phyloP scores from a whole-genome alignment of 2,888 invertebrate genomes.

The Atherix ibis region DNA sequence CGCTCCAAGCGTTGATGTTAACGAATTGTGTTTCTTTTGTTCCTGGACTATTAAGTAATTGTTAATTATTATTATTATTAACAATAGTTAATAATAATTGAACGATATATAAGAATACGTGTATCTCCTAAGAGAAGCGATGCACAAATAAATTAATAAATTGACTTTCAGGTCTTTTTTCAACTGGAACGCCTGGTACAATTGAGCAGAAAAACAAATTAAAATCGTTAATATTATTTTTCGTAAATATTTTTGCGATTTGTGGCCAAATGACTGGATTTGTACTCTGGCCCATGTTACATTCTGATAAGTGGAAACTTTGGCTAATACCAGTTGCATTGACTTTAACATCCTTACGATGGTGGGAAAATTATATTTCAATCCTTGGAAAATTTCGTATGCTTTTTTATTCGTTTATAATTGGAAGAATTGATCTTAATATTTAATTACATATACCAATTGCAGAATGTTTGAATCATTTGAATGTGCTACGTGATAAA shows the following conservation, averaged over 20 bases:
- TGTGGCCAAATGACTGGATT: conserved; percentile 49
- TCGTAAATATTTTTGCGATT: conserved; percentile 35
- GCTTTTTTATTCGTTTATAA: too few relatives aligned
- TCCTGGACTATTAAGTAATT: conserved; percentile 57
- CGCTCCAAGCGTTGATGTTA: conserved; percentile 66
- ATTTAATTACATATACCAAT: conserved; percentile 20
- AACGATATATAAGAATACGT: background rate
- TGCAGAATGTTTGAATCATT: conserved; percentile 25
- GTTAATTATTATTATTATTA: conserved; percentile 9
- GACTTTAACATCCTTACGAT: conserved; percentile 54
- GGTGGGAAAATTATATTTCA: conserved; percentile 72
- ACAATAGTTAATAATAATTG: background rate
- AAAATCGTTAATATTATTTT: conserved; percentile 16
- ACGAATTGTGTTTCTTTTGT: conserved; percentile 71
- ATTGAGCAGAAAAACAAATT: too few relatives aligned
- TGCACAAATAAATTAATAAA: background rate
- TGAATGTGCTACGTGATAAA: conserved; percentile 36
- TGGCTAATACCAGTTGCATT: conserved; percentile 47
- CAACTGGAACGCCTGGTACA: conserved; percentile 16
- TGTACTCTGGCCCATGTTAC: conserved; percentile 58
- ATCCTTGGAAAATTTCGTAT: conserved; percentile 9
- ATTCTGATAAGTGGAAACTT: too few relatives aligned
- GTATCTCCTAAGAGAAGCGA: background rate
- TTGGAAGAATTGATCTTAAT: background rate
- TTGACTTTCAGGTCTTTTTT: background rate